Evolutionary conservation across 1,140 invertebrate species (phyloP).

Genomic region (Leptinotarsa undecemlineata): DNA sequence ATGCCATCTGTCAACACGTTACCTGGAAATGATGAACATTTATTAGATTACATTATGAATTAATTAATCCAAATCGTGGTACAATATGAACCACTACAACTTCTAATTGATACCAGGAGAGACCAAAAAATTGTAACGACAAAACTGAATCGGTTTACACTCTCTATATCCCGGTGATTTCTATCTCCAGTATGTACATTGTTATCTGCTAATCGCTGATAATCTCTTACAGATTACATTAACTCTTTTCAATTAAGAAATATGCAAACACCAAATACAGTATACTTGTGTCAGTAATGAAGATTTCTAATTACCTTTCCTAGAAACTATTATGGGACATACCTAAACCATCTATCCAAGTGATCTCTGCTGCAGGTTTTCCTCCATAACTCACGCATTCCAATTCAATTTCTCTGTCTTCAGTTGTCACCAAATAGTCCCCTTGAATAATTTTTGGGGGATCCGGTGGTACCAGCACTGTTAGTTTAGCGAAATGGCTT

Average conservation of each 20-base stretch:
- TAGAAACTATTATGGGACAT: conserved; percentile 7
- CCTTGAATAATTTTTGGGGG: conserved; percentile 85
- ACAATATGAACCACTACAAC: too few species aligned
- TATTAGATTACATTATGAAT: too few species aligned
- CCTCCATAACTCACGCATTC: conserved; percentile 88
- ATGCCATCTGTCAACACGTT: conserved; percentile 77
- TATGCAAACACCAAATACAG: neutral
- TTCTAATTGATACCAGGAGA: too few species aligned
- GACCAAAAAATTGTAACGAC: too few species aligned
- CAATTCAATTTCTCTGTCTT: conserved; percentile 85
- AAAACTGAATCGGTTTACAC: too few species aligned
- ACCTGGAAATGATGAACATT: conserved; percentile 52
- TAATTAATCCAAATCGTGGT: too few species aligned
- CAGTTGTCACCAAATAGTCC: conserved; percentile 79
- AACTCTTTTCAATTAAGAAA: too few species aligned
- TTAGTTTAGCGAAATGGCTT: conserved; percentile 81
- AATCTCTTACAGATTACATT: too few species aligned
- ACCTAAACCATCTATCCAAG: conserved; percentile 84
- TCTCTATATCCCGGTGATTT: too few species aligned
- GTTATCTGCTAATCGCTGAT: too few species aligned
- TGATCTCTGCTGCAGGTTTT: conserved; percentile 91
- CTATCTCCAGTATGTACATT: too few species aligned
- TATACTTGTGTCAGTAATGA: neutral
- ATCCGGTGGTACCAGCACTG: conserved; percentile 86
- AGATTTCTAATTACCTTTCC: neutral